Base-by-base conservation (phyloP, 2,797 vertebrate species). In the Zenarchopterus dispar region DNA sequence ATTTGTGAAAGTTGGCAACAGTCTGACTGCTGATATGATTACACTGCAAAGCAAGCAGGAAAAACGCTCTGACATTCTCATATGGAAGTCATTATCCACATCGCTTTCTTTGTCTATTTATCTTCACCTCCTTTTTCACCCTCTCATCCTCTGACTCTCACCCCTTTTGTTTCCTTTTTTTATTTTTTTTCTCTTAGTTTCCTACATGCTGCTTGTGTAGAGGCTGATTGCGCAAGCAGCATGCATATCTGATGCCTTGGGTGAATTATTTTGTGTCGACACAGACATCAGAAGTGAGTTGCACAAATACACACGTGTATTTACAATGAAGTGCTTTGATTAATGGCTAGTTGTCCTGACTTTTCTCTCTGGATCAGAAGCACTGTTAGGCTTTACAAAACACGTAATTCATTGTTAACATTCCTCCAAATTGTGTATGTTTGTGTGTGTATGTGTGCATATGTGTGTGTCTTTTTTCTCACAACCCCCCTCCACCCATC, bases 11-110 rank as follows among this genome's bases (percentile, higher is more conserved):
- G 90, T 78, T 95, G 95, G 94, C 94, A 93, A 94, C 91, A 88
- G 92, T 91, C 92, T 85, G 94, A 93, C 94, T 95, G 94, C 95
- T 95, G 94, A 93, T 92, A 94, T 95, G 95, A 96, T 96, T 96
- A 95, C 94, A 95, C 90, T 75, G 58, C 77, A 73, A 84, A 75
- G 90, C 84, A 92, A 93, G 91, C 77, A 84, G 79, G 73, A 84
- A 73, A 88, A 28, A 80, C 55, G 51, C 81, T 81, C 74, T 75
- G 76, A 89, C 86, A 88, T 88, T 93, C 92, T 94, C 96, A 98
- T 96, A 93, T 98, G 96, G 96, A 95, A 96, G 93, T 92, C 92
- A 96, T 98, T 97, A 97, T 74, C 80, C 70, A 48, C 74, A 78
- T 84, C 73, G 16, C 81, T 84, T 81, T 90, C 80, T 67, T 75